phyloP scores from a whole-genome alignment of 2,797 vertebrate genomes.

The Dendrocincla tyrannina region DNA sequence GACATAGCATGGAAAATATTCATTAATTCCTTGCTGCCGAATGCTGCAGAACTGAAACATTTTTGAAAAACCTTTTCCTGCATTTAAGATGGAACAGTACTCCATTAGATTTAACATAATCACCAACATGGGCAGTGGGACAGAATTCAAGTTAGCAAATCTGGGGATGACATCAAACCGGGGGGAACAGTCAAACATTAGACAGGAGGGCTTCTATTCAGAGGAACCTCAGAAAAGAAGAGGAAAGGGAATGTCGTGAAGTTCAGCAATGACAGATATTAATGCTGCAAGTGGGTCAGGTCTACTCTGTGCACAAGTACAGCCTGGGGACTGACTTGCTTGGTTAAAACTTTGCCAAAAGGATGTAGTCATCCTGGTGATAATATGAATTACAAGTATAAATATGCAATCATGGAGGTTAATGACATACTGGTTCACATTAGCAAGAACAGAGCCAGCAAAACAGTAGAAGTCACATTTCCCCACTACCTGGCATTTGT shows the following conservation, averaged over 20 bases:
- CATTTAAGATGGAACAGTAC: neutral
- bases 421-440: neutral
- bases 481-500: neutral
- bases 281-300: neutral
- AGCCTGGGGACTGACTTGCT: neutral
- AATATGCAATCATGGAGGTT: neutral
- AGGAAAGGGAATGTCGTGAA: neutral
- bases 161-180: neutral
- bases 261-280: neutral
- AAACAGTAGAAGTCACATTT: neutral
- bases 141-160: neutral
- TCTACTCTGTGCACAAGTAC: neutral
- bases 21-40: neutral
- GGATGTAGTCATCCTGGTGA: neutral
- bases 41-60: neutral
- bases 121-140: neutral
- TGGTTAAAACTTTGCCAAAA: neutral
- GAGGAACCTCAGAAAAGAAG: neutral
- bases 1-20: neutral
- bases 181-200: neutral
- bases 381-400: neutral
- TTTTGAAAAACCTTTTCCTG: neutral
- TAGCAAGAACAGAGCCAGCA: neutral
- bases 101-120: neutral
- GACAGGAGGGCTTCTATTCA: neutral